phyloP scores from a whole-genome alignment of 2,888 invertebrate species.

The Dynastes hyllus region DNA sequence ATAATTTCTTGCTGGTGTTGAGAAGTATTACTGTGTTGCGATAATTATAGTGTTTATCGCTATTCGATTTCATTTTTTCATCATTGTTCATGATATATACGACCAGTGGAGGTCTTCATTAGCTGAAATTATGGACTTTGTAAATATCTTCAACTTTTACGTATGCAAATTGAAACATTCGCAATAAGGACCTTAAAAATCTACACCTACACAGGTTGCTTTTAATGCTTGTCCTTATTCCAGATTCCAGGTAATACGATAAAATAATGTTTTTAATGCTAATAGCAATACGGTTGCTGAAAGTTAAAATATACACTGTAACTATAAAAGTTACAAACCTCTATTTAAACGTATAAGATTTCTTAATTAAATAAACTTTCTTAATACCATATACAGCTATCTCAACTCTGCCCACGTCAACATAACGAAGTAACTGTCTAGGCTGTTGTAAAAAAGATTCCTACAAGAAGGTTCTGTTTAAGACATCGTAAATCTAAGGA shows the following conservation, averaged over 20 bases:
- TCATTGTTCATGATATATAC: neutral
- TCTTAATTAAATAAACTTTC: too few relatives aligned
- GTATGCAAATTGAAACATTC: neutral
- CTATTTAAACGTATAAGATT: too few relatives aligned
- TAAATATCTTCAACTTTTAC: neutral
- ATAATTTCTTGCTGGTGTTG: conserved; percentile 20
- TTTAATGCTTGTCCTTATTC: neutral
- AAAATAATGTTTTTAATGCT: neutral
- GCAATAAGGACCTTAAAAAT: neutral
- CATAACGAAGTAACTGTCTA: too few relatives aligned
- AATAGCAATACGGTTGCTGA: neutral
- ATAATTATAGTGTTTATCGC: conserved; percentile 31
- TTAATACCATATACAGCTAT: too few relatives aligned
- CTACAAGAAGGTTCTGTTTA: too few relatives aligned
- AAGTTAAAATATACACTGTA: too few relatives aligned
- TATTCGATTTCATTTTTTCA: conserved; percentile 27
- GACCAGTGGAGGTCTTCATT: conserved; percentile 12
- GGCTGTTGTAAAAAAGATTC: too few relatives aligned
- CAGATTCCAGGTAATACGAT: neutral
- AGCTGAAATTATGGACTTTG: conserved; percentile 18
- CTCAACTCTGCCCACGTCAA: too few relatives aligned
- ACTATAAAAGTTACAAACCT: too few relatives aligned
- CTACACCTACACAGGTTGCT: neutral
- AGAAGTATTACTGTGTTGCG: neutral
- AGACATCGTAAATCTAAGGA: too few relatives aligned